A percentile compares a stretch with the other conserved stretches of the same genome.
These are phyloP conservation scores for Microtus richardsoni DNA, from an alignment of 2,113 vertebrate genomes.

Conservation along the genomic window DNA sequence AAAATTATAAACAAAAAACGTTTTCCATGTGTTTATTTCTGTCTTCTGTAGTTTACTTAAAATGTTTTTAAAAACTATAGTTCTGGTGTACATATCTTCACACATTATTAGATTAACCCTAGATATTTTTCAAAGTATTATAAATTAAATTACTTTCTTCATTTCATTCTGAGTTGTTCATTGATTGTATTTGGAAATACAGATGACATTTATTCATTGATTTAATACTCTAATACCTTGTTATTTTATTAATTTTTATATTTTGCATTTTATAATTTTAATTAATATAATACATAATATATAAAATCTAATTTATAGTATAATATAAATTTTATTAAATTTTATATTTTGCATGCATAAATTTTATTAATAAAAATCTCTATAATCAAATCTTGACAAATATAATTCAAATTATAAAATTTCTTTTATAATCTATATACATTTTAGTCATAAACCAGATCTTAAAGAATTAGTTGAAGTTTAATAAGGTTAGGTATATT, in stretches of 20 bases:
- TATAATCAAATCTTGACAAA: neutral
- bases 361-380: neutral
- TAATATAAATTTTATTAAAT: neutral
- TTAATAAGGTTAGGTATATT: neutral
- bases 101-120: neutral
- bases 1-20: neutral
- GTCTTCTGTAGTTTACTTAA: neutral
- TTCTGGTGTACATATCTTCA: neutral
- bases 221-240: neutral
- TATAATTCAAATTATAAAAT: too few species aligned
- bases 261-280: neutral
- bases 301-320: too few species aligned
- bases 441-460: neutral
- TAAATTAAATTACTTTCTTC: neutral
- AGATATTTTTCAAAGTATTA: neutral
- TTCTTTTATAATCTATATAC: neutral
- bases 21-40: neutral
- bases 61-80: neutral
- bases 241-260: neutral
- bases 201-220: neutral
- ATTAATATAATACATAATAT: too few species aligned
- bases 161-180: conserved; percentile 6
- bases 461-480: neutral
- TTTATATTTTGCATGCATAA: neutral
- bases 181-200: neutral